phyloP scores from a whole-genome alignment of 2,888 invertebrate species.

The Antheraea yamamai region DNA sequence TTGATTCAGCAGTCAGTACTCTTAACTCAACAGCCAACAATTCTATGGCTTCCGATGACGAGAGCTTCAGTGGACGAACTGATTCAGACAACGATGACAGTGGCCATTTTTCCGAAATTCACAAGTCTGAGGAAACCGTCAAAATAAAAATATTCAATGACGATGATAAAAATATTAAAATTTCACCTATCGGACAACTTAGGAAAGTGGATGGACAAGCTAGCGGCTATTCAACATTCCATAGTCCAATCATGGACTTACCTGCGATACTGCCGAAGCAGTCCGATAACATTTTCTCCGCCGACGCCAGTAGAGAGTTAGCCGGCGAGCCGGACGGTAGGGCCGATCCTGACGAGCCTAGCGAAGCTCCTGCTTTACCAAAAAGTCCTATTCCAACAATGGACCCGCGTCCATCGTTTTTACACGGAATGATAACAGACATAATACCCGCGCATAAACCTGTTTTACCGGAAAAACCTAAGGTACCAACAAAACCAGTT shows the following conservation, averaged over 20 bases:
- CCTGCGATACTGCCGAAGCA: constrained; percentile 73
- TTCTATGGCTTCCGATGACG: constrained; percentile 77
- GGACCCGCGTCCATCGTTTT: constrained; percentile 85
- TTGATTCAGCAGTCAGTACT: constrained; percentile 81
- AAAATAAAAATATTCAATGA: constrained; percentile 78
- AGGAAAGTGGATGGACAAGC: constrained; percentile 75
- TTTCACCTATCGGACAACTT: constrained; percentile 69
- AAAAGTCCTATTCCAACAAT: constrained; percentile 85
- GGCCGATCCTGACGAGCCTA: constrained; percentile 89
- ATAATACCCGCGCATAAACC: constrained; percentile 79
- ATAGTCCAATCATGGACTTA: constrained; percentile 75
- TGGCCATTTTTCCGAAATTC: constrained; percentile 75
- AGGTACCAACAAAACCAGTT: constrained; percentile 81
- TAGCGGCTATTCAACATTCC: constrained; percentile 76
- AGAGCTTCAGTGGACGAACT: constrained; percentile 77
- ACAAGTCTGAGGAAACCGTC: constrained; percentile 76
- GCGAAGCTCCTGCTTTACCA: constrained; percentile 86
- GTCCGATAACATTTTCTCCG: constrained; percentile 69
- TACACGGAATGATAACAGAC: constrained; percentile 84
- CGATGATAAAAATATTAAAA: constrained; percentile 69
- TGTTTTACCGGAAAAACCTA: constrained; percentile 87
- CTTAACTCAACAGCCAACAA: constrained; percentile 81
- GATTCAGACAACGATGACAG: constrained; percentile 83
- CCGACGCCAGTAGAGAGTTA: constrained; percentile 87
- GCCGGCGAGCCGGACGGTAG: constrained; percentile 94